phyloP scores from a whole-genome alignment of 1,140 invertebrate species.

The Plectrocnemia conspersa region DNA sequence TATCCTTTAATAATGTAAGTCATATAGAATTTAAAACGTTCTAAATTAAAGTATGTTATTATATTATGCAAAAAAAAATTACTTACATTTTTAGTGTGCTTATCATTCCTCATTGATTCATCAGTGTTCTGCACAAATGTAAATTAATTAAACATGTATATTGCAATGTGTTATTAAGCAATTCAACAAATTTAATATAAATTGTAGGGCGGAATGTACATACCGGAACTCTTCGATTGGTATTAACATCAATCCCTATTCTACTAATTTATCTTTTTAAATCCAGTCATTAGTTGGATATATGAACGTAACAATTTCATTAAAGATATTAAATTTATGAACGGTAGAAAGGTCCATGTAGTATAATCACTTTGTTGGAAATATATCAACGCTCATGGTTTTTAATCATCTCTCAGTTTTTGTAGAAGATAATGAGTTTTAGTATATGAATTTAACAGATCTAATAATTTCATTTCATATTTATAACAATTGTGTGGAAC shows the following conservation, averaged over 20 bases:
- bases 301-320: slow-evolving; percentile 69
- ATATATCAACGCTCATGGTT: slow-evolving; percentile 70
- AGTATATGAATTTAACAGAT: not conserved
- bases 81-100: slow-evolving; percentile 56
- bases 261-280: slow-evolving; percentile 66
- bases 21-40: too few relatives aligned
- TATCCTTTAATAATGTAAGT: too few relatives aligned
- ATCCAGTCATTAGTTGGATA: slow-evolving; percentile 68
- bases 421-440: not conserved
- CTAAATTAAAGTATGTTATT: too few relatives aligned
- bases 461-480: slow-evolving; percentile 51
- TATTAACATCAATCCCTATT: slow-evolving; percentile 78
- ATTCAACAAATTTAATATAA: not conserved
- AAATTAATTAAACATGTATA: slow-evolving; percentile 39
- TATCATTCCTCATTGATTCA: slow-evolving; percentile 58
- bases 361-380: slow-evolving; percentile 78
- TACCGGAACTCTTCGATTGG: slow-evolving; percentile 84
- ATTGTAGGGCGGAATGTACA: slow-evolving; percentile 84
- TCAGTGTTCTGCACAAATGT: slow-evolving; percentile 73
- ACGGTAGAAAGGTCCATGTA: slow-evolving; percentile 59
- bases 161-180: slow-evolving; percentile 7
- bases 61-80: slow-evolving; percentile 59
- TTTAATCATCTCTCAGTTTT: slow-evolving; percentile 54
- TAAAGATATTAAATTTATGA: slow-evolving; percentile 75
- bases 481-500: slow-evolving; percentile 56